Base-by-base conservation (phyloP, 2,797 vertebrate species). In the Halcyon badia region DNA sequence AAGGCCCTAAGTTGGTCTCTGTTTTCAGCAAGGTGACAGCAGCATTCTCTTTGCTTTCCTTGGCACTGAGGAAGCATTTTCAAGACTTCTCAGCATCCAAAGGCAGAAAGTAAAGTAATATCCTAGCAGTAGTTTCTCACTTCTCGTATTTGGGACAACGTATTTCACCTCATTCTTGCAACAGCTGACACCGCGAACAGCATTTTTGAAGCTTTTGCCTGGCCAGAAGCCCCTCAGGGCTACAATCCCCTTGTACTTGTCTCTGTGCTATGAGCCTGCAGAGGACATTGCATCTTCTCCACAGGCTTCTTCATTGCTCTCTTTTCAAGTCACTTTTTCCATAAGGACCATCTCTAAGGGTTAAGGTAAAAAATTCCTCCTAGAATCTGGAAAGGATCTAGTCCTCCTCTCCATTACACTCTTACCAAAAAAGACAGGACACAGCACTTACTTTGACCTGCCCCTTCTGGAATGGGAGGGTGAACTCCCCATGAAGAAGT, bases 401-500 rank as follows among this genome's bases (percentile, higher is more conserved):
- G n/a, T 41, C 14, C 14, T 64, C n/a, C 5, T 49, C 35, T 52
- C 18, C 52, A 39, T 26, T 68, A 60, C 5, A 21, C 31, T 41
- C 19, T 35, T 28, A 91, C 26, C 21, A 71, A 91, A 86, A 33
- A 70, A 83, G n/a, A 8, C 17, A 42, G 68, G 19, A 54, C 15
- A 54, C 18, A 60, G 48, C 64, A 94, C 97, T 25, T 95, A 99
- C 99, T 98, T 99, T 99, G 79, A 98, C 98, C 56, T 98, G 98
- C 77, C 99, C 99, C 92, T 98, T 99, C 84, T 94, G 90, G 87
- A 99, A 98, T 0, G 99, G 99, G 70, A 99, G 98, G 25, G 98
- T 98, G 95, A 99, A 99, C 71, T 99, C 99, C 84, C 99, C 99
- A 19, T 99, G 99, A 95, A 99, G 98, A 78, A 99, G 99, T 22